Conservation (phyloP, 35 echinoderm and acorn worm species). For the Nesometra sesokonis region DNA sequence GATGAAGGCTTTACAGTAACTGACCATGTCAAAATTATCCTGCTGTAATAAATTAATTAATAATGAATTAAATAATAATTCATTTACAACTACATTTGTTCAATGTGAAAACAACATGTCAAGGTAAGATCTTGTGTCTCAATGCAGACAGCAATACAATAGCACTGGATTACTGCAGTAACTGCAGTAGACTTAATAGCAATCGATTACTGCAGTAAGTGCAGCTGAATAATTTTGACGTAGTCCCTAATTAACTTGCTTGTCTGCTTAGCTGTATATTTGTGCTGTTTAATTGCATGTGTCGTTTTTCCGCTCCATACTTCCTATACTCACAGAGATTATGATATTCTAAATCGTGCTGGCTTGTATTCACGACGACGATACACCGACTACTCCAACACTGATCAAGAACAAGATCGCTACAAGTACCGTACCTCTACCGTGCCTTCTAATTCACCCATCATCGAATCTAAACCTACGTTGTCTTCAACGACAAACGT, state of each 20-base stretch:
- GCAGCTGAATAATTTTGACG: too few relatives aligned
- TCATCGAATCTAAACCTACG: constrained; percentile 32
- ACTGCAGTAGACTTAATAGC: too few relatives aligned
- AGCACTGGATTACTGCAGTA: too few relatives aligned
- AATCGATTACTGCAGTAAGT: too few relatives aligned
- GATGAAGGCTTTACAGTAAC: too few relatives aligned
- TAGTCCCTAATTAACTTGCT: neutral
- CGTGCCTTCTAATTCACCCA: constrained; percentile 4
- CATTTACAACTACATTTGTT: too few relatives aligned
- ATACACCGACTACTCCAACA: neutral
- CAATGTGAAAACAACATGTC: too few relatives aligned
- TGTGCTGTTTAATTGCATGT: neutral
- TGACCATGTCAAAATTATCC: too few relatives aligned
- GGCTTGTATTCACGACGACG: neutral
- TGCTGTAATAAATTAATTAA: too few relatives aligned
- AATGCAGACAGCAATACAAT: too few relatives aligned
- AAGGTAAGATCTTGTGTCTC: too few relatives aligned
- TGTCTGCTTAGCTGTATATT: neutral
- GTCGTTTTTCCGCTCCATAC: neutral
- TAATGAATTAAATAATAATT: too few relatives aligned
- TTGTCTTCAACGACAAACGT: constrained; percentile 28
- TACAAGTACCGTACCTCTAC: neutral
- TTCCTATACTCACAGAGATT: neutral
- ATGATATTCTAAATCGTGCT: neutral
- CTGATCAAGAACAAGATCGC: constrained; percentile 2